Evolutionary conservation across 2,888 invertebrate species (phyloP), one percentile per base, ranked within the genome.

Genomic region (Lepidochitona cinerea): DNA sequence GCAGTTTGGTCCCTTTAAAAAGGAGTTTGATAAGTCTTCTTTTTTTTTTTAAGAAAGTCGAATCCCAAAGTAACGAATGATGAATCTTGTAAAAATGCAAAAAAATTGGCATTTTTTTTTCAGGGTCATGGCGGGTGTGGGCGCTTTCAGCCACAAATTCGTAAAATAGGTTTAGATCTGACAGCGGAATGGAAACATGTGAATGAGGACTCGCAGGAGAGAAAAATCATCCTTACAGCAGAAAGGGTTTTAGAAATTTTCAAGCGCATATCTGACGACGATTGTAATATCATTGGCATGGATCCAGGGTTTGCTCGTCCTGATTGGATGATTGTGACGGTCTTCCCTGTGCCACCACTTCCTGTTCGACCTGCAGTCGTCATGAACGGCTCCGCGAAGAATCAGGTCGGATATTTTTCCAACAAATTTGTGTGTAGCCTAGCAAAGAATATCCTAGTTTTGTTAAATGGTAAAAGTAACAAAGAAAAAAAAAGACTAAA

Each of bases 321-420:
- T 6, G 99, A 99, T 92, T 99, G 99, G 99, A 99, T 99, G 99
- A 95, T 99, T 80, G 94, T 97, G 6, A 98, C 99, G 1, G 98
- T 98, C 14, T 91, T 99, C 75, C 99, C 99, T 0, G 99, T 99
- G 0, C 98, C 99, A 0, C 99, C 99, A 2, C 91, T 99, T 33
- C 94, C 96, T 0, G 99, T 99, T 0, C 93, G 99, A 79, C 99
- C 99, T 0, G 98, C 99, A 70, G 99, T 99, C 5, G 97, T 99
- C 9, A 99, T 99, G 96, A 96, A 96, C 91, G 99, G 99, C n/a
- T 96, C 98, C 0, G 99, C 99, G 0, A 95, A 97, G 89, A 99
- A 99, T 93, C 94, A 94, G 91, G 92, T 92, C 53, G 5, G 33
- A 37, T 23, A 71, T 41, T 29, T 66, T 49, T 23, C n/a, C 1